Conservation (phyloP, 2,888 invertebrate species). For the Parnassius orleans region DNA sequence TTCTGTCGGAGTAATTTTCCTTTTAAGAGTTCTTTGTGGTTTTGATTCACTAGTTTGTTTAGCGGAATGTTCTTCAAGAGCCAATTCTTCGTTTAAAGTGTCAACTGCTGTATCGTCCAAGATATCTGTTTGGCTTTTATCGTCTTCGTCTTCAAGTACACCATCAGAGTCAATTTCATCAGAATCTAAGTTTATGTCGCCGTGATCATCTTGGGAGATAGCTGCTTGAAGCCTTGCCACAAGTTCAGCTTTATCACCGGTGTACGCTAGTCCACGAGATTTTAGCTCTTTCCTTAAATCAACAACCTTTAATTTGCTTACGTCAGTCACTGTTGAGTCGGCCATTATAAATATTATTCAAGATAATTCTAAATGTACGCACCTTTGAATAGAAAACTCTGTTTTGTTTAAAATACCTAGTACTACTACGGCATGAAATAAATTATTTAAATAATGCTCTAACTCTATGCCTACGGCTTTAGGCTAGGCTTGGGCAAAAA, state of each 20-base stretch:
- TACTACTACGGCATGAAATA: too few species aligned
- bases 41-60: slow-evolving; percentile 43
- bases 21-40: slow-evolving; percentile 55
- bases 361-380: too few species aligned
- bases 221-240: slow-evolving; percentile 86
- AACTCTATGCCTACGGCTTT: too few species aligned
- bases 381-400: too few species aligned
- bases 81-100: slow-evolving; percentile 65
- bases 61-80: slow-evolving; percentile 50
- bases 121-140: slow-evolving; percentile 68
- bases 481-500: too few species aligned
- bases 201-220: slow-evolving; percentile 66
- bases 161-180: slow-evolving; percentile 79
- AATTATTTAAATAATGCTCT: too few species aligned
- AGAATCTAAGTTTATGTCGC: slow-evolving; percentile 68
- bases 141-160: slow-evolving; percentile 79
- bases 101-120: slow-evolving; percentile 64
- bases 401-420: too few species aligned
- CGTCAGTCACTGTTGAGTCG: slow-evolving; percentile 49
- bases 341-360: slow-evolving; percentile 35
- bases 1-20: slow-evolving; percentile 54
- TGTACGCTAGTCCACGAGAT: slow-evolving; percentile 85
- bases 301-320: slow-evolving; percentile 85
- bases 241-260: slow-evolving; percentile 92
- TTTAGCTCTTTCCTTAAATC: slow-evolving; percentile 92